Evolutionary conservation across 2,113 vertebrate species (phyloP).

Genomic region (Tyrannus savana): DNA sequence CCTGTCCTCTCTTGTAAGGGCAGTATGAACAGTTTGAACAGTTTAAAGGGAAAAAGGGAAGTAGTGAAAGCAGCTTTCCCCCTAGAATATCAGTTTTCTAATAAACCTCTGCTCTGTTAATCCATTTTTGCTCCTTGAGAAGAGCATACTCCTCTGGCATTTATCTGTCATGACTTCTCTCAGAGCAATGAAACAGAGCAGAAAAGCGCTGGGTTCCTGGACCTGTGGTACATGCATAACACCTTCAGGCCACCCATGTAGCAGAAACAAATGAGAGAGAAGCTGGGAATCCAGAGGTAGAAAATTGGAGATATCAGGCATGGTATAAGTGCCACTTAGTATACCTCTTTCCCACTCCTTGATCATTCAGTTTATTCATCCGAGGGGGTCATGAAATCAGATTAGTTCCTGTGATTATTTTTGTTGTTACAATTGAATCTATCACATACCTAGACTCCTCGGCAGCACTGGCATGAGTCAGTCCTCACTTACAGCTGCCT

Average conservation of each 20-base stretch:
- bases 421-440: neutral
- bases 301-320: neutral
- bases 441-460: neutral
- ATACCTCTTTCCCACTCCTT: neutral
- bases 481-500: neutral
- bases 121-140: neutral
- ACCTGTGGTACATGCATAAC: neutral
- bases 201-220: neutral
- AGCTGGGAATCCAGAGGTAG: neutral
- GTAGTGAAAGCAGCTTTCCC: neutral
- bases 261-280: neutral
- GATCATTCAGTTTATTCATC: neutral
- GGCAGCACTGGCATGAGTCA: neutral
- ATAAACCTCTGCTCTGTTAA: neutral
- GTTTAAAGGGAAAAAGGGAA: neutral
- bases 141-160: accelerated
- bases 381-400: neutral
- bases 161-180: neutral
- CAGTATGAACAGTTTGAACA: neutral
- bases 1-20: neutral
- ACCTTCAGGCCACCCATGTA: neutral
- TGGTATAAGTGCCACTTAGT: neutral
- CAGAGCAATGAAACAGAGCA: neutral
- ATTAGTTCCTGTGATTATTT: neutral
- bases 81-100: neutral